Percentiles rank a stretch among this genome's conserved stretches.
phyloP scores from a whole-genome alignment of 2,888 invertebrate species.

The Hipparchia semele region DNA sequence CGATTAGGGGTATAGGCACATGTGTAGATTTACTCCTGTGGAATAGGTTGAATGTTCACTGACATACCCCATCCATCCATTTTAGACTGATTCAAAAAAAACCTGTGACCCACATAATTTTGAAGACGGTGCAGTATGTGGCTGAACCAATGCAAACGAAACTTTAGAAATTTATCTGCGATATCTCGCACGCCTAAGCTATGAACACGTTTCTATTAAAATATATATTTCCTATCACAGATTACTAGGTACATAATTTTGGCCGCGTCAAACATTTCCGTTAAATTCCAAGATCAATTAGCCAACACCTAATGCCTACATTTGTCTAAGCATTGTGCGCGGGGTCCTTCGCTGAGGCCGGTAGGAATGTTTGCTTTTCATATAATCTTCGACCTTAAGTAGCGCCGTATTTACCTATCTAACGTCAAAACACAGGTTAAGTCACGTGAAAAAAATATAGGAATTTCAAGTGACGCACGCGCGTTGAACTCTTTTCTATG shows the following conservation, averaged over 20 bases:
- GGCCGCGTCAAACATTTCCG: neutral
- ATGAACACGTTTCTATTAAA: too few relatives aligned
- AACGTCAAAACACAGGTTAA: neutral
- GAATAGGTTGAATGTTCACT: too few relatives aligned
- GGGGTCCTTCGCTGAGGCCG: conserved; percentile 5
- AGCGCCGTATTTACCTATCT: neutral
- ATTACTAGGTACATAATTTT: neutral
- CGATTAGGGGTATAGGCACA: too few relatives aligned
- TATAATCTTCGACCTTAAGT: conserved; percentile 11
- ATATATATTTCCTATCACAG: neutral
- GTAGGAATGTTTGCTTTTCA: conserved; percentile 9
- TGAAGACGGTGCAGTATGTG: too few relatives aligned
- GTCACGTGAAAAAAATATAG: neutral
- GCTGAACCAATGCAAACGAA: too few relatives aligned
- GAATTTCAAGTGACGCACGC: conserved; percentile 6
- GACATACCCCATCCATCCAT: too few relatives aligned
- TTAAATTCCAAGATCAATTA: conserved; percentile 14
- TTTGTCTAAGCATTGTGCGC: neutral
- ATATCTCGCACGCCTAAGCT: too few relatives aligned
- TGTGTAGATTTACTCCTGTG: too few relatives aligned
- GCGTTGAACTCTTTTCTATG: conserved; percentile 16
- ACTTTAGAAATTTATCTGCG: too few relatives aligned
- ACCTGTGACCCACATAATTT: too few relatives aligned
- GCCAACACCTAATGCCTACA: conserved; percentile 1
- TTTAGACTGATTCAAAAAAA: too few relatives aligned